Percentiles rank a stretch among this genome's conserved stretches.
Evolutionary conservation across 2,113 vertebrate genomes (phyloP).

Genomic region (Dipodomys ordii): DNA sequence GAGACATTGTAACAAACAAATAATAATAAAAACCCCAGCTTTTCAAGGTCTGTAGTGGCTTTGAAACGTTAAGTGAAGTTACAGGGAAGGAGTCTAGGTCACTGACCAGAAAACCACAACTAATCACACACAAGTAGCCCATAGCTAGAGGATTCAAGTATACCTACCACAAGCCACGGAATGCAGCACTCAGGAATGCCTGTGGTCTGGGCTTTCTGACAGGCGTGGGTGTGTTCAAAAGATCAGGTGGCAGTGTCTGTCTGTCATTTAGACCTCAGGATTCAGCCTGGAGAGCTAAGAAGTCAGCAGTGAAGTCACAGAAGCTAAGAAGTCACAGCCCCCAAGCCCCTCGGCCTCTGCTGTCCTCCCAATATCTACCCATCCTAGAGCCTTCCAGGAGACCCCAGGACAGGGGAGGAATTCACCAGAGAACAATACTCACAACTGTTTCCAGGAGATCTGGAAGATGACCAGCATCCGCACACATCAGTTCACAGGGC

Average conservation of each 20-base stretch:
- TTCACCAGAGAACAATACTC: neutral
- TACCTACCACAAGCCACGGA: neutral
- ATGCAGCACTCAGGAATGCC: accelerated
- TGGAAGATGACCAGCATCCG: neutral
- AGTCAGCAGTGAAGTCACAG: neutral
- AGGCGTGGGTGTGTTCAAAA: neutral
- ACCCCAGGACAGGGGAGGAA: constrained; percentile 30
- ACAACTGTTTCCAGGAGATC: constrained; percentile 41
- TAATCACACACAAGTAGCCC: neutral
- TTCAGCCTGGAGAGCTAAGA: neutral
- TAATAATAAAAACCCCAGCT: neutral
- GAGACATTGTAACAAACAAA: too few relatives aligned
- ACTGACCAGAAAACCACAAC: constrained; percentile 31
- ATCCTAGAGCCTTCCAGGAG: constrained; percentile 27
- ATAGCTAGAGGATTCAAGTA: neutral
- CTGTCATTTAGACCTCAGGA: neutral
- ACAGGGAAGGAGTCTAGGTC: neutral
- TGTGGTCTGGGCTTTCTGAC: neutral
- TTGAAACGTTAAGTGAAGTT: constrained; percentile 50
- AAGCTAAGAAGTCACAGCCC: too few relatives aligned
- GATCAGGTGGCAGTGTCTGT: neutral
- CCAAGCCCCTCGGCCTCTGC: neutral
- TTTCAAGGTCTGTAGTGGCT: neutral
- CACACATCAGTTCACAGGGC: neutral
- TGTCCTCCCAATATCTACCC: accelerated